Evolutionary conservation across 2,113 vertebrate genomes (phyloP).

Genomic region (Syrrhaptes paradoxus): DNA sequence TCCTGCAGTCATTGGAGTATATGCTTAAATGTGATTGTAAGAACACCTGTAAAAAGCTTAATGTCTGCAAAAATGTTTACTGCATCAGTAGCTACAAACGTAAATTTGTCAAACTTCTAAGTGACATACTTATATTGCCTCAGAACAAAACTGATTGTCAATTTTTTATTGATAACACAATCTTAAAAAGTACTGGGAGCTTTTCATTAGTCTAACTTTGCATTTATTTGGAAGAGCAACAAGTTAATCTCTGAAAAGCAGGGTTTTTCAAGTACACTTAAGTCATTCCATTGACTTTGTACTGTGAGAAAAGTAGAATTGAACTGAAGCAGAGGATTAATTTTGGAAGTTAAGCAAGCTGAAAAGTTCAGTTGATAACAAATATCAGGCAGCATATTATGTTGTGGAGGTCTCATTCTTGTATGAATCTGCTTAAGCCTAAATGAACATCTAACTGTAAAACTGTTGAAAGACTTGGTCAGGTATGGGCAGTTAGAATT

Average conservation of each 20-base stretch:
- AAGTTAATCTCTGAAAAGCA: background rate
- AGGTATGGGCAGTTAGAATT: background rate
- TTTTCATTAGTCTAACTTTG: background rate
- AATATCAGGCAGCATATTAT: background rate
- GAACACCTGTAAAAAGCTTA: background rate
- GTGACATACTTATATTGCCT: background rate
- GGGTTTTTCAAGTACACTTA: background rate
- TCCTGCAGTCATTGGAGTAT: background rate
- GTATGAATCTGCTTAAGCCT: background rate
- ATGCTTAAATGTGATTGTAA: background rate
- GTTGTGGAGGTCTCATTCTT: background rate
- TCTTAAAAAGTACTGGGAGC: background rate
- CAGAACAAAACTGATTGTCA: background rate
- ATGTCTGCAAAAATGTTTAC: background rate
- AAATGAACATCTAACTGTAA: background rate
- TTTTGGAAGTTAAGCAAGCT: background rate
- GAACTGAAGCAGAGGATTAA: background rate
- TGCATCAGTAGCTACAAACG: background rate
- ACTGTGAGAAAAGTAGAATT: background rate
- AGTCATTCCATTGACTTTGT: background rate
- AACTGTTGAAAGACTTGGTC: background rate
- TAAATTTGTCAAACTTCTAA: background rate
- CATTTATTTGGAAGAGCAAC: background rate
- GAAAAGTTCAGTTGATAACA: background rate
- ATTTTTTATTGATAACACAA: background rate